Conservation (phyloP, 2,113 vertebrate genomes). For the Cephalopterus ornatus region DNA sequence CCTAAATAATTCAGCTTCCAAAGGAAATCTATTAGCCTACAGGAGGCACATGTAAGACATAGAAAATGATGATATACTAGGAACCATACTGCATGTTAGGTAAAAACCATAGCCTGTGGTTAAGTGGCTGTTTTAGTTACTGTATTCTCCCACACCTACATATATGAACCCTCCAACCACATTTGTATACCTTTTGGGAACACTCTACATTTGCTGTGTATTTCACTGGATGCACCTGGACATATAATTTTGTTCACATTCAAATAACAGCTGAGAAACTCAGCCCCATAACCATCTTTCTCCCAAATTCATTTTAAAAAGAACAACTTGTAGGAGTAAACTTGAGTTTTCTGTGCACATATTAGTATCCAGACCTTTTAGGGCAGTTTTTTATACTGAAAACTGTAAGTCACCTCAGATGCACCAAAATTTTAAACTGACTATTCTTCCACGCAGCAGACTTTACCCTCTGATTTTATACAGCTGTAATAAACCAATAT, state of each 20-base stretch:
- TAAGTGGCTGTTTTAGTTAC: not conserved
- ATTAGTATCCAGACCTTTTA: not conserved
- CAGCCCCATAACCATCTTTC: not conserved
- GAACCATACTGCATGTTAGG: not conserved
- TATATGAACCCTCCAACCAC: not conserved
- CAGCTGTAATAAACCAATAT: not conserved
- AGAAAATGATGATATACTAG: not conserved
- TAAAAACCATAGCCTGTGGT: not conserved
- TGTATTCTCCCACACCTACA: fast-evolving
- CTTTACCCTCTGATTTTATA: not conserved
- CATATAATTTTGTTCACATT: not conserved
- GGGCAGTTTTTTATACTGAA: not conserved
- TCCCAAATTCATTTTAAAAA: not conserved
- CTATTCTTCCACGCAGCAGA: not conserved
- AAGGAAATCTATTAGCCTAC: not conserved
- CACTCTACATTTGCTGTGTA: not conserved
- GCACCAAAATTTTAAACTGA: not conserved
- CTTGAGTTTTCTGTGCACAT: not conserved
- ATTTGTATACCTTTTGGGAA: not conserved
- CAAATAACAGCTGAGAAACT: not conserved
- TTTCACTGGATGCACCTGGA: not conserved
- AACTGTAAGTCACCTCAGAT: not conserved
- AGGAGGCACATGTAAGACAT: not conserved
- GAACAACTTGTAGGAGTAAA: not conserved
- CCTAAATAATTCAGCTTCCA: not conserved